Base-by-base conservation (phyloP, 1,140 invertebrate species). In the Hydropsyche tenuis region DNA sequence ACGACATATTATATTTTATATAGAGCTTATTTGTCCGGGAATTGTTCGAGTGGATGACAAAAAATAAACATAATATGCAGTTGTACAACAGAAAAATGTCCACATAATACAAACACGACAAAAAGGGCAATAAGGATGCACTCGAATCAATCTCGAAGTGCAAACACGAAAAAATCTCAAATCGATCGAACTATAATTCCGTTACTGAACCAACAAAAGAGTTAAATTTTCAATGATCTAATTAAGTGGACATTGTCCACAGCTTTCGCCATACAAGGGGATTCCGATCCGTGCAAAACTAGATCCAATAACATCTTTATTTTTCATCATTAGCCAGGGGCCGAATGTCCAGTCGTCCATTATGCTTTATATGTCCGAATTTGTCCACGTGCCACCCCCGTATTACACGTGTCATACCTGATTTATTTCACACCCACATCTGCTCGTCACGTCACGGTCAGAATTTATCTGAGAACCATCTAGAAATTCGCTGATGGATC, bases 1-100 rank as follows among this genome's bases (percentile, higher is more conserved):
- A 22, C 46, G 69, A 75, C 72, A 69, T 70, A 56, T 70, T 51
- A 70, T 71, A 60, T 60, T 25, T 25, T 60, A 60, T 60, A 23
- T 60, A 3, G 16, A n/a, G 11, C 11, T 48, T 48, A 48, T 48
- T 60, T 60, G 20, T 60, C 5, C 56, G 56, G n/a, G 23, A 25
- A 51, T 72, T 60, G 63, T 69, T 65, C 62, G 74, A 73, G 71
- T 73, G 74, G 65, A 75, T 73, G 60, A 70, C 74, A 70, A 75
- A 72, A 73, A 73, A 72, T 62, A 75, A 75, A 75, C 74, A 75
- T 73, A 75, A 75, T 75, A 75, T 75, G 66, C 65, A 69, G 63
- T 60, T 60, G 20, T 12, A 60, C 2, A 9, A 60, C 30, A 23
- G 20, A 60, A 23, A 60, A 12, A 27, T 60, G 23, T 60, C 23